These are phyloP conservation scores for Clinocottus analis DNA, from an alignment of 2,113 vertebrate species.

Conservation along the genomic window DNA sequence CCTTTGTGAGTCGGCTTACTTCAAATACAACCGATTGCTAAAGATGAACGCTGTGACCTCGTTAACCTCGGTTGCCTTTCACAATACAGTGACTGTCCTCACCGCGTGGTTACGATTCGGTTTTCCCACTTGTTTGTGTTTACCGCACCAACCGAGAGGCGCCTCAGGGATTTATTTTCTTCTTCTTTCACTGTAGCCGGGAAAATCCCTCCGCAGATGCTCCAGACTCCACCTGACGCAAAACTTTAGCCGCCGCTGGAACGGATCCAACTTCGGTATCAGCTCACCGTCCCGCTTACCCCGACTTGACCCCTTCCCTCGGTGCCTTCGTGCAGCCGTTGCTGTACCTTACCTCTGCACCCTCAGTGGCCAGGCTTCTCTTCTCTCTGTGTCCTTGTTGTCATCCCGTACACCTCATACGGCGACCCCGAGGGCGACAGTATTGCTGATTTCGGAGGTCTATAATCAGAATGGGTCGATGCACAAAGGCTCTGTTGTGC, in stretches of 20 bases:
- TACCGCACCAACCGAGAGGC: background rate
- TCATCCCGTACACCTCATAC: background rate
- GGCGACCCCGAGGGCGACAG: background rate
- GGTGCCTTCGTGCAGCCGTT: background rate
- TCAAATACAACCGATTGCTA: background rate
- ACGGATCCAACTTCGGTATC: conserved; percentile 28
- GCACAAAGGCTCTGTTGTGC: background rate
- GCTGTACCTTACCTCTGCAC: conserved; percentile 19
- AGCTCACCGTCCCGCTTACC: conserved; percentile 1
- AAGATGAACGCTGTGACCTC: background rate
- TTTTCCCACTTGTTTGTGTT: conserved; percentile 1
- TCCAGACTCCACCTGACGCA: conserved; percentile 58
- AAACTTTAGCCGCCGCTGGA: conserved; percentile 70
- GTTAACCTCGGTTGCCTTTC: background rate
- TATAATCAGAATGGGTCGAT: background rate
- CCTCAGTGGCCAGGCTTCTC: conserved; percentile 1
- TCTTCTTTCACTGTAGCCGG: conserved; percentile 63
- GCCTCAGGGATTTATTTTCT: conserved; percentile 9
- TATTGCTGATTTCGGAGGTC: background rate
- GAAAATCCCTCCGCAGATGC: conserved; percentile 64
- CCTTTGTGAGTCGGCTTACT: conserved; percentile 68
- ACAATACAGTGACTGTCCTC: background rate
- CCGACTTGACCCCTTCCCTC: background rate
- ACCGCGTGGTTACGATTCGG: background rate
- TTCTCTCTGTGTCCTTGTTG: background rate